These are phyloP conservation scores for Spongia lamella DNA, from an alignment of 37 sponge, comb jelly and placozoan genomes.

Conservation along the genomic window DNA sequence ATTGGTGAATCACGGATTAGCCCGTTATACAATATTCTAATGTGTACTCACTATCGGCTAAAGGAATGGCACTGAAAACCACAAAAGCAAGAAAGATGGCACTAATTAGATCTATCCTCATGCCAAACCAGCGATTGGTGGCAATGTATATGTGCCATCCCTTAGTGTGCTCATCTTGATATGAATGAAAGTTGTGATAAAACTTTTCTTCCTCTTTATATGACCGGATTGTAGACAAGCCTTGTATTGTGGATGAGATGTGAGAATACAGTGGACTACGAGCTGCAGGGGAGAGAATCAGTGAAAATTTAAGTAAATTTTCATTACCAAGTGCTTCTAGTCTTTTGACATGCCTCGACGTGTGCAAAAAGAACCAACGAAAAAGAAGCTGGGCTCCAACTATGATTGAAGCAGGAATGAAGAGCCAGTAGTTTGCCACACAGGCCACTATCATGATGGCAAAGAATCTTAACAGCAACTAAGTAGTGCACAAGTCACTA, in stretches of 20 bases:
- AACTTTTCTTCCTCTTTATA: conserved; percentile 27
- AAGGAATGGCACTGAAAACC: conserved; percentile 46
- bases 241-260: conserved; percentile 74
- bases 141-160: conserved; percentile 68
- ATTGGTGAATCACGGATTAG: no score
- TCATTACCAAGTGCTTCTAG: conserved; percentile 76
- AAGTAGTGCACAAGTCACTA: not conserved
- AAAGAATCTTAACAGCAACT: conserved; percentile 51
- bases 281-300: conserved; percentile 33
- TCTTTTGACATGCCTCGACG: conserved; percentile 68
- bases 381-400: conserved; percentile 39
- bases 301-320: no score
- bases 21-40: no score
- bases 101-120: conserved; percentile 67
- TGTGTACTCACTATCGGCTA: no score
- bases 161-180: conserved; percentile 53
- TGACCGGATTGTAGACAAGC: conserved; percentile 72
- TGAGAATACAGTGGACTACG: conserved; percentile 89
- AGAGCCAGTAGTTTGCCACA: conserved; percentile 49
- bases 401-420: conserved; percentile 40
- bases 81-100: conserved; percentile 47
- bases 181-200: conserved; percentile 40
- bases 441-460: conserved; percentile 51
- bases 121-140: conserved; percentile 69
- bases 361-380: conserved; percentile 65